Base-by-base conservation (phyloP, 2,113 vertebrate species). In the Calcarius ornatus region DNA sequence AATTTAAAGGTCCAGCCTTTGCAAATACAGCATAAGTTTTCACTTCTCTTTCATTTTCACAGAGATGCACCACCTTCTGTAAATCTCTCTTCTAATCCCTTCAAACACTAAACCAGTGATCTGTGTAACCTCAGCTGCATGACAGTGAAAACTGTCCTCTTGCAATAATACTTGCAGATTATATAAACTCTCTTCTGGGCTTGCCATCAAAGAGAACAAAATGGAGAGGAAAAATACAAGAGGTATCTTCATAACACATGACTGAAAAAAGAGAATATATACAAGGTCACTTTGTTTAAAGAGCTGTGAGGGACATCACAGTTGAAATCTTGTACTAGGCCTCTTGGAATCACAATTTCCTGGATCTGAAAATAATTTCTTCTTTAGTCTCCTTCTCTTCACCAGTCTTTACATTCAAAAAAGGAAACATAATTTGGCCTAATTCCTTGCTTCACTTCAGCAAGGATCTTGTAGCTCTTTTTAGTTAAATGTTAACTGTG, bases 161-260 rank as follows among this genome's bases (percentile, higher is more conserved):
- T 37, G 43, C 37, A 88, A 42, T 30, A 92, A 57, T 43, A 59
- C 38, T 82, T 85, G 70, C 27, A 80, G 79, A 73, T 76, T 70
- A 70, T n/a, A 90, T 76, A 92, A 96, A 93, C 56, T 73, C 33
- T 90, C 53, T 88, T 88, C 90, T 88, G 76, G 82, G 43, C 86
- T 92, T 92, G 48, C 48, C 77, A 90, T 81, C 82, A 94, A 95
- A 95, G 76, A 88, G 61, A 90, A 94, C 20, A 92, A 78, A 92
- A 86, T 57, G 25, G 20, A 92, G 21, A 83, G 9, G 14, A 88
- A 93, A 93, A 83, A 86, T 30, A 60, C 0, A 4, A 64, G 40
- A 53, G 5, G 17, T 64, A 76, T 53, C 43, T 81, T 71, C 48
- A 72, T 65, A 86, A 95, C 37, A 90, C 92, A 96, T 57, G 18